Conservation (phyloP, 2,113 vertebrate species). For the Crotalus helleri region DNA sequence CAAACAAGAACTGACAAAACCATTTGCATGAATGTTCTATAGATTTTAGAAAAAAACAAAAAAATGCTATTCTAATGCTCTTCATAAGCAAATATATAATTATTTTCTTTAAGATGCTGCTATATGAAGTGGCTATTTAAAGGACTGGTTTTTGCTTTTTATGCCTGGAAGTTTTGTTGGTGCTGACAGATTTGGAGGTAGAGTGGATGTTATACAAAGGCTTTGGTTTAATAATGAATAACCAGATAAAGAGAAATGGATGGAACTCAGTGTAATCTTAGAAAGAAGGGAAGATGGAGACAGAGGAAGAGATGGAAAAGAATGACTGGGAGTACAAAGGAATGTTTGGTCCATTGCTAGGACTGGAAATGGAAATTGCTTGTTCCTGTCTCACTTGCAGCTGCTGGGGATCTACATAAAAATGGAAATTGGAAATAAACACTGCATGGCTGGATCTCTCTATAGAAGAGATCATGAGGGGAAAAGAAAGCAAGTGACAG, state of each 20-base stretch:
- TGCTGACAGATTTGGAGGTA: not conserved
- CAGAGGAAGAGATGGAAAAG: not conserved
- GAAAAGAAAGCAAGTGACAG: not conserved
- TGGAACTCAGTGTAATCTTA: not conserved
- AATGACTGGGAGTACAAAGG: not conserved
- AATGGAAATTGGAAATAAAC: not conserved
- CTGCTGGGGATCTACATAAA: not conserved
- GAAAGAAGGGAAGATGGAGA: not conserved
- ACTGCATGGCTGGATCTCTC: not conserved
- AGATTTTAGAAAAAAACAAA: not conserved
- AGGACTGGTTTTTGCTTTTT: not conserved
- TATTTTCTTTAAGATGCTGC: not conserved
- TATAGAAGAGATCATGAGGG: not conserved
- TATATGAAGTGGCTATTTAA: not conserved
- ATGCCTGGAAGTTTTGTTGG: not conserved
- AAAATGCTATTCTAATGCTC: not conserved
- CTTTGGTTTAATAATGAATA: not conserved
- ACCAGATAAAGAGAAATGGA: not conserved
- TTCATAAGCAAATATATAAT: not conserved
- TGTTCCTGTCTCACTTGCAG: not conserved
- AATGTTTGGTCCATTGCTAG: not conserved
- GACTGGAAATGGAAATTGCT: not conserved
- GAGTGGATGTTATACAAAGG: not conserved
- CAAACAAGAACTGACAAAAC: constrained; percentile 33
- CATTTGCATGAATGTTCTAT: not conserved